Evolutionary conservation across 92 coral and sea anemone species (phyloP), one percentile per base, ranked within the genome.

Genomic region (Epizoanthus fatuus): DNA sequence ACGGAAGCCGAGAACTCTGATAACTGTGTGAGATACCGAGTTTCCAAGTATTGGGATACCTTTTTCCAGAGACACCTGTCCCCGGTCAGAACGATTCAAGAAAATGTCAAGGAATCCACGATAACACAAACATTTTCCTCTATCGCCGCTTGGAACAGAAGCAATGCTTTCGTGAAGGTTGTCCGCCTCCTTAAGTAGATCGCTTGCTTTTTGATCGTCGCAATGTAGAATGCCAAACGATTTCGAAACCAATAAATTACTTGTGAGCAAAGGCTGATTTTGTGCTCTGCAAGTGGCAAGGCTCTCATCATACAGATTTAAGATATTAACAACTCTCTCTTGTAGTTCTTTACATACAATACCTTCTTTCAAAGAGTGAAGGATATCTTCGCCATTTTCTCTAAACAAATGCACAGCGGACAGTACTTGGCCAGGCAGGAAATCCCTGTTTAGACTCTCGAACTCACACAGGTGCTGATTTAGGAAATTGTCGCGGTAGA

Each of bases 41-140:
- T 59, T 2, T 16, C 25, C 65, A 59, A 59, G 65, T 37, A 59
- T 59, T 7, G 37, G 65, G 65, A 16, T 59, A 59, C 29, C 65
- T 1, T 14, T 25, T 15, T 17, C 29, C 8, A 59, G 25, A 16
- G 8, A 59, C 3, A 7, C 25, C 65, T 16, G 25, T 4, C 65
- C 65, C 22, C 15, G 25, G 14, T 59, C 29, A 16, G 25, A 14
- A 7, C 29, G 65, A 25, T 59, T 59, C 22, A 59, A 16, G 65
- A 59, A 17, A 19, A n/a, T 59, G 19, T 59, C 65, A 3, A 7
- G 65, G 25, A 59, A 59, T 0, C 65, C 65, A 59, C 37, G 29
- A 59, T 59, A 59, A 59, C 65, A 59, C 65, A 59, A 17, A 25
- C 19, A 25, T 17, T 59, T 59, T 25, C 65, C 65, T 59, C 65